These are phyloP conservation scores for Leuciscus waleckii DNA, from an alignment of 2,797 vertebrate species.

Conservation along the genomic window DNA sequence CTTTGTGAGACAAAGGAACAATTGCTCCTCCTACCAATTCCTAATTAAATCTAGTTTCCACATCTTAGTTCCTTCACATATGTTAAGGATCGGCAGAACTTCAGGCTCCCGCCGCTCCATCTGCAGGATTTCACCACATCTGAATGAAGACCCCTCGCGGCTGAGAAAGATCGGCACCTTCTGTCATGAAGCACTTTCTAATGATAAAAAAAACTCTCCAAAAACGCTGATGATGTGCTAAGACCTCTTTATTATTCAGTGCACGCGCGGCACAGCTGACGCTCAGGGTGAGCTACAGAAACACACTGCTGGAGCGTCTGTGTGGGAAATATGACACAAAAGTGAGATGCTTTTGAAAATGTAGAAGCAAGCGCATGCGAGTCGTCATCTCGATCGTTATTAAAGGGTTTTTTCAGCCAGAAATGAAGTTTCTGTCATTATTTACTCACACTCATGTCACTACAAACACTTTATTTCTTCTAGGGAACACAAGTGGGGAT, in stretches of 20 bases:
- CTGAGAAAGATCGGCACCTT: conserved; percentile 16
- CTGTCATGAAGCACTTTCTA: conserved; percentile 38
- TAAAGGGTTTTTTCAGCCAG: background rate
- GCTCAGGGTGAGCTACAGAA: background rate
- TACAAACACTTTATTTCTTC: background rate
- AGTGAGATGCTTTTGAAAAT: background rate
- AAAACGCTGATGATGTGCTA: conserved; percentile 54
- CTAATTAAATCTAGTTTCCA: background rate
- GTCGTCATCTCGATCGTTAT: background rate
- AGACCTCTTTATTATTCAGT: conserved; percentile 52
- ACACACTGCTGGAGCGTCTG: background rate
- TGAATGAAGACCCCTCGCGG: conserved; percentile 21
- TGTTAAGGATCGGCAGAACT: background rate
- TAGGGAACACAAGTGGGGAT: background rate
- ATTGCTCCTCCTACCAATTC: background rate
- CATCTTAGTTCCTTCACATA: background rate
- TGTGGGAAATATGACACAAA: background rate
- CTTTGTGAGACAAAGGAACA: no score
- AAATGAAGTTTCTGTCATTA: background rate
- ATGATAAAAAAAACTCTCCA: conserved; percentile 13
- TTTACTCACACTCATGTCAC: background rate
- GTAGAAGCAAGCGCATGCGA: background rate
- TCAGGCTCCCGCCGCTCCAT: conserved; percentile 1
- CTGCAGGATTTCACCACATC: conserved; percentile 23
- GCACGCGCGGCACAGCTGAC: conserved; percentile 21